Base-by-base conservation (phyloP, 1,140 invertebrate genomes). In the Nylanderia fulva region DNA sequence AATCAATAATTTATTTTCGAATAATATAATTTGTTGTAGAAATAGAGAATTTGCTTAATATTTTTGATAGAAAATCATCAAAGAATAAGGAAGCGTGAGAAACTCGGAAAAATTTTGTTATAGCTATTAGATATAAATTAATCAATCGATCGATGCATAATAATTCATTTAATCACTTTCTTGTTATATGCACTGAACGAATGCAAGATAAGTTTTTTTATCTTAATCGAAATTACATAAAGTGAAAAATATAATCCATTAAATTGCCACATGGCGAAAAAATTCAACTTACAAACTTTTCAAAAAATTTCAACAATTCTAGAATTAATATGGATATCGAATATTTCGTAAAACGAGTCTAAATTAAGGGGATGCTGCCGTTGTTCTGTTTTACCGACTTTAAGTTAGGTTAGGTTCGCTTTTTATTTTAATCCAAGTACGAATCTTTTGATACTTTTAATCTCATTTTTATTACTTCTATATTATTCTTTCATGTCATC, bases 261-360 rank as follows among this genome's bases (percentile, higher is more conserved):
- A 27, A 24, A 74, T 24, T 18, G 13, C 15, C 9, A 13, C 18
- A 13, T 29, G 33, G n/a, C 29, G 18, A 64, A 8, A 45, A 24
- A n/a, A 13, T 27, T 24, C 29, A 27, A 21, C 27, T 66, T 60
- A 60, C 85, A 60, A 68, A 83, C 74, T 54, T 15, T 6, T 5
- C 24, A 60, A 15, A 33, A 45, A 87, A 75, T 29, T 74, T 54
- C 56, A 52, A 42, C 18, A 56, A 39, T 45, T 4, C 79, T 84
- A 84, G 90, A 92, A 91, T 90, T 91, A 69, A 63, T 64, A 85
- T 69, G 71, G 29, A 45, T 54, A 15, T 1, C 52, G 54, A 8
- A 18, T 72, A 74, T 54, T 13, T 48, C 11, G 33, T 61, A 52
- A 88, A 86, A 87, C 29, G n/a, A n/a, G 9, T 39, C 9, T 84